These are phyloP conservation scores for Phalangium opilio DNA, from an alignment of 2,888 invertebrate genomes.

Conservation along the genomic window DNA sequence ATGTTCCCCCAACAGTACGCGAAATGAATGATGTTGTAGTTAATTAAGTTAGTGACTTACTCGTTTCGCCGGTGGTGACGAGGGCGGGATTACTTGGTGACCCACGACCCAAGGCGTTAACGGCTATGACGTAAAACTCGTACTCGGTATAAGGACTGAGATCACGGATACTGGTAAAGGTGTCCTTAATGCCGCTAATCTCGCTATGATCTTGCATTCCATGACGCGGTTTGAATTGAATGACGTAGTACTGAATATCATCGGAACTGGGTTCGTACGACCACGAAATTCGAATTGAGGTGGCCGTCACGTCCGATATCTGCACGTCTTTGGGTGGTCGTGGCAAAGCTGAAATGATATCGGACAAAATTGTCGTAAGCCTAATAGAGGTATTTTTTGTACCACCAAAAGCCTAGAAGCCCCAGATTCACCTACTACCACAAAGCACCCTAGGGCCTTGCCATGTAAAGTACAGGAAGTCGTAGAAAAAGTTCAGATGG, in stretches of 20 bases:
- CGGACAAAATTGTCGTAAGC: no score
- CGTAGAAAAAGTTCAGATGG: no score
- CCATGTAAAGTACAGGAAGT: no score
- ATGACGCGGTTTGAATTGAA: constrained; percentile 90
- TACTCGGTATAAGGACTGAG: constrained; percentile 90
- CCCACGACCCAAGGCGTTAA: constrained; percentile 85
- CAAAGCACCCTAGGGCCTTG: no score
- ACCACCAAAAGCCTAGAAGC: no score
- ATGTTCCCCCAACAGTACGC: no score
- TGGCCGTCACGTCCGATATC: constrained; percentile 83
- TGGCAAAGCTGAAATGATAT: constrained; percentile 53
- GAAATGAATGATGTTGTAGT: no score
- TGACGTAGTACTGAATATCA: constrained; percentile 76
- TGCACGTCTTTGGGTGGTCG: constrained; percentile 79
- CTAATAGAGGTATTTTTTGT: no score
- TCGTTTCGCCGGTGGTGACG: constrained; percentile 92
- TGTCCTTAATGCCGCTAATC: constrained; percentile 80
- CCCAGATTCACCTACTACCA: no score
- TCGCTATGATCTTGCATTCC: constrained; percentile 69
- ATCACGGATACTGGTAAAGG: constrained; percentile 63
- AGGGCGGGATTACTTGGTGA: constrained; percentile 72
- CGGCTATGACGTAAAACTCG: constrained; percentile 88
- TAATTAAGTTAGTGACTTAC: no score
- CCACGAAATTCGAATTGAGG: constrained; percentile 84
- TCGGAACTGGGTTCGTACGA: constrained; percentile 66